Percentiles rank a stretch among this genome's conserved stretches.
Evolutionary conservation across 2,797 vertebrate species (phyloP).

Genomic region (Amblyopsis hoosieri): DNA sequence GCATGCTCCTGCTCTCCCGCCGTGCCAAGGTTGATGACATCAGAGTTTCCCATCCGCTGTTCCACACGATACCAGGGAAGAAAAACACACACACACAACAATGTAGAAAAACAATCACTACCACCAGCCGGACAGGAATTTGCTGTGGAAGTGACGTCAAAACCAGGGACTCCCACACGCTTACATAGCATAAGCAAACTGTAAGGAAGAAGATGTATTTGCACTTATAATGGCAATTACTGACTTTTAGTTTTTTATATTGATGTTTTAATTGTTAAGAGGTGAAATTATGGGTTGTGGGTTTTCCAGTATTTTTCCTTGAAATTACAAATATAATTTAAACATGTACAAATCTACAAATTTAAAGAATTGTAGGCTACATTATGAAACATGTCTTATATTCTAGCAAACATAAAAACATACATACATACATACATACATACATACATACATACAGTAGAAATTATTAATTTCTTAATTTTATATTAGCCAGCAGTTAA

Average conservation of each 20-base stretch:
- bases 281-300: no score
- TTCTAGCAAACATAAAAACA: not conserved
- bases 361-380: not conserved
- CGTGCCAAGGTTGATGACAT: conserved; percentile 98
- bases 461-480: not conserved
- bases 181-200: conserved; percentile 5
- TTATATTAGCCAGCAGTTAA: no score
- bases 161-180: conserved; percentile 70
- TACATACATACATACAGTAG: not conserved
- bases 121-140: conserved; percentile 51
- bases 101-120: conserved; percentile 38
- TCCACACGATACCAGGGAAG: conserved; percentile 77
- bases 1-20: conserved; percentile 85
- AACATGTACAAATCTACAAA: not conserved
- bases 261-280: no score
- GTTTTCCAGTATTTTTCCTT: not conserved
- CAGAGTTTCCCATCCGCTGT: conserved; percentile 98
- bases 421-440: not conserved
- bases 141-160: conserved; percentile 68
- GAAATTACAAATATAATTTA: no score
- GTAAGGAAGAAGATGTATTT: not conserved
- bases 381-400: not conserved
- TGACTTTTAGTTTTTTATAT: not conserved
- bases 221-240: not conserved
- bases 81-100: conserved; percentile 8